Conservation (phyloP, 2,888 invertebrate genomes). For the Galeopsomyia nigrocyanea region DNA sequence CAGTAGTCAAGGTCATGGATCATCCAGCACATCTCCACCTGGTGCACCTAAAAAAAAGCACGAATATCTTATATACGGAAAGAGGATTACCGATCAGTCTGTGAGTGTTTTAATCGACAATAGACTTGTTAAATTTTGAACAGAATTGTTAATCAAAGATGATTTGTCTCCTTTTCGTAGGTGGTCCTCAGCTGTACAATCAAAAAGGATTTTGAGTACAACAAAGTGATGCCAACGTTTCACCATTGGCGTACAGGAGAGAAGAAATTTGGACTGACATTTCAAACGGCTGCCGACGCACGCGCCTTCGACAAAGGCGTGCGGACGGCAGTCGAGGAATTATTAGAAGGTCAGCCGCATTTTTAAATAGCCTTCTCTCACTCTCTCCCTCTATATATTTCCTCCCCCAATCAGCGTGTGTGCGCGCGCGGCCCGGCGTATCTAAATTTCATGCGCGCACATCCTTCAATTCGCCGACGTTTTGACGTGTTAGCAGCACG, state of each 20-base stretch:
- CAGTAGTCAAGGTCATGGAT: constrained; percentile 60
- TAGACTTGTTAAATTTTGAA: constrained; percentile 9
- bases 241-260: constrained; percentile 98
- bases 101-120: constrained; percentile 72
- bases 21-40: constrained; percentile 66
- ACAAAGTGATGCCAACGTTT: constrained; percentile 98
- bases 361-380: too few species aligned
- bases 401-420: too few species aligned
- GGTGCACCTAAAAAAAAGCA: constrained; percentile 74
- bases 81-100: constrained; percentile 91
- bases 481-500: neutral
- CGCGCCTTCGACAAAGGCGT: constrained; percentile 95
- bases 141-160: constrained; percentile 5
- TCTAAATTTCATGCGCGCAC: constrained; percentile 12
- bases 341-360: constrained; percentile 83
- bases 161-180: constrained; percentile 70
- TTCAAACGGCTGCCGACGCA: constrained; percentile 95
- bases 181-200: constrained; percentile 94
- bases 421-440: too few species aligned
- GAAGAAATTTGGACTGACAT: constrained; percentile 94
- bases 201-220: constrained; percentile 96
- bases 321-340: constrained; percentile 88
- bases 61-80: constrained; percentile 94
- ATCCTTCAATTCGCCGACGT: neutral
- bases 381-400: too few species aligned